phyloP scores from a whole-genome alignment of 2,797 vertebrate species.

The Muraenolepis orangiensis region DNA sequence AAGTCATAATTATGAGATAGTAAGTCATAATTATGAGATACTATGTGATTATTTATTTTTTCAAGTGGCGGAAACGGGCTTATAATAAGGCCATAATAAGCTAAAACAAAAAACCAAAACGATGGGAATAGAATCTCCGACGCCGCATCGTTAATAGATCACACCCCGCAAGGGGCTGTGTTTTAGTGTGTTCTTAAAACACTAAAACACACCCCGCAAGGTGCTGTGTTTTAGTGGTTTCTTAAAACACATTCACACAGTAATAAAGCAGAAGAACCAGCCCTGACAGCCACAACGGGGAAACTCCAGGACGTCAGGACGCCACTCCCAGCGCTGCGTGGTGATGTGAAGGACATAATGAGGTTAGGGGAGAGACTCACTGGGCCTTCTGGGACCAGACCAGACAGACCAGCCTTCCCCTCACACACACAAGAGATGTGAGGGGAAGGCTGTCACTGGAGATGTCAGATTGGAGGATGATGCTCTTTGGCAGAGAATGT shows the following conservation, averaged over 20 bases:
- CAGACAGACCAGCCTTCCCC: no score
- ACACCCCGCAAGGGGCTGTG: not conserved
- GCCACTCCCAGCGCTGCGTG: constrained; percentile 22
- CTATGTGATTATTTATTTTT: no score
- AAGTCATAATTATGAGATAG: no score
- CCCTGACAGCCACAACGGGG: not conserved
- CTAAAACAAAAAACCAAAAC: not conserved
- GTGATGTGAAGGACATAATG: constrained; percentile 67
- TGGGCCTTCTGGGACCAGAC: constrained; percentile 52
- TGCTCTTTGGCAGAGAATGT: constrained; percentile 18
- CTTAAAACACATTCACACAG: not conserved
- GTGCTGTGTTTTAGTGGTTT: not conserved
- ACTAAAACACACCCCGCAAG: no score
- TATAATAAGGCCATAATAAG: not conserved
- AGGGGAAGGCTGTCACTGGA: constrained; percentile 46
- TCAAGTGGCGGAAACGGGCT: no score
- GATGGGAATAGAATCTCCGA: not conserved
- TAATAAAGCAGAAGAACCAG: not conserved
- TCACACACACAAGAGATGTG: constrained; percentile 36
- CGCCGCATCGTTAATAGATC: not conserved
- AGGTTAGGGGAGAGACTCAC: constrained; percentile 60
- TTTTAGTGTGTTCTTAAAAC: no score
- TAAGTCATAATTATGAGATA: no score
- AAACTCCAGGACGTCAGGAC: not conserved
- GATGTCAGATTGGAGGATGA: constrained; percentile 28